Conservation (phyloP, 2,797 vertebrate species). For the Chaenodraco wilsoni region DNA sequence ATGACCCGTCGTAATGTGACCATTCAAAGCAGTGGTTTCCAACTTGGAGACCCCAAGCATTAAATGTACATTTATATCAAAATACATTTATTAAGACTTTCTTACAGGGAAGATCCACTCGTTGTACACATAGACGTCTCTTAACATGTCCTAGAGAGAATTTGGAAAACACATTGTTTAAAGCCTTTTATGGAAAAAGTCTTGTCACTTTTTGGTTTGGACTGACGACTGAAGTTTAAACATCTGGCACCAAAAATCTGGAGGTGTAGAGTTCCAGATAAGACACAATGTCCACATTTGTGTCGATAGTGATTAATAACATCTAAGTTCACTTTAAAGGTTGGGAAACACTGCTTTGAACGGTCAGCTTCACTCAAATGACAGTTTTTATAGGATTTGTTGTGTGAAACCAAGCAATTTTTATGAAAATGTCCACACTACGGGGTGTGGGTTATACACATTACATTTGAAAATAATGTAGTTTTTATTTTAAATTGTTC, state of each 20-base stretch:
- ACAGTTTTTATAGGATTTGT: background rate
- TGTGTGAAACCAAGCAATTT: background rate
- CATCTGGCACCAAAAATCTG: background rate
- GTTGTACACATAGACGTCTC: background rate
- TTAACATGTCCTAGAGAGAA: background rate
- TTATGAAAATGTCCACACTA: background rate
- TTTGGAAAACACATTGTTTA: background rate
- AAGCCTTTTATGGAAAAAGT: background rate
- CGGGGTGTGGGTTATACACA: background rate
- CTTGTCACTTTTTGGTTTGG: background rate
- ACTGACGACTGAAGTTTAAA: background rate
- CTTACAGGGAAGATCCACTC: background rate
- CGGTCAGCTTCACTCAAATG: background rate
- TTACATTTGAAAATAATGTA: background rate
- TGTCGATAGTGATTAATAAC: background rate
- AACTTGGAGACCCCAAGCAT: background rate
- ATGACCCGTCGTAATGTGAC: background rate
- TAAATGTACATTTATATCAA: background rate
- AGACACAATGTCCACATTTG: background rate
- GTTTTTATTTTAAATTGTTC: no score
- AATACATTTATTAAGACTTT: background rate
- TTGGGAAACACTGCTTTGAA: background rate
- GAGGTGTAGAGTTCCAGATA: background rate
- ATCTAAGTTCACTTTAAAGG: background rate
- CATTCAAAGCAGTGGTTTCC: conserved; percentile 14